A percentile compares a stretch with the other conserved stretches of the same genome.
These are phyloP conservation scores for Psylliodes chrysocephalus DNA, from an alignment of 2,888 invertebrate species.

Conservation along the genomic window DNA sequence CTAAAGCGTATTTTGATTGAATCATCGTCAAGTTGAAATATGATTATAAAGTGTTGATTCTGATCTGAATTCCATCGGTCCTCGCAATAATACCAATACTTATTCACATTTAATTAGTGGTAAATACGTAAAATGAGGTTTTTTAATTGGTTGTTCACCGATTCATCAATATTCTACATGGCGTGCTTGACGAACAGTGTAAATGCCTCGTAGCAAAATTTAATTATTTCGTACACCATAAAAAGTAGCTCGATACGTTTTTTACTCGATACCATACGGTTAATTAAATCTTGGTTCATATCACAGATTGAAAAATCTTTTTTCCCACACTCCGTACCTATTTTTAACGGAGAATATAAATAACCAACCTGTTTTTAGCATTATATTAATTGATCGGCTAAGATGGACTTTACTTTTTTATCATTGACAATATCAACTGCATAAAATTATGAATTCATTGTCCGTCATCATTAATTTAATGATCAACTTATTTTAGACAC, in stretches of 20 bases:
- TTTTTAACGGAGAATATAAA: conserved; percentile 41
- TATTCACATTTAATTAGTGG: conserved; percentile 41
- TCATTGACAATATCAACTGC: conserved; percentile 22
- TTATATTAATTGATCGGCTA: conserved; percentile 32
- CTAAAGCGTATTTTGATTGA: too few species aligned
- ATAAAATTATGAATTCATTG: conserved; percentile 28
- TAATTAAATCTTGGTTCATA: conserved; percentile 45
- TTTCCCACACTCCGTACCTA: conserved; percentile 43
- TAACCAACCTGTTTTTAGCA: conserved; percentile 39
- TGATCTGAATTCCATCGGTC: conserved; percentile 29
- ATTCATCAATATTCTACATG: conserved; percentile 43
- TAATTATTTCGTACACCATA: conserved; percentile 45
- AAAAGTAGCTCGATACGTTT: conserved; percentile 44
- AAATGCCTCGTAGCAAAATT: conserved; percentile 41
- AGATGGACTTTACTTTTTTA: conserved; percentile 24
- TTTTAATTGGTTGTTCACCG: conserved; percentile 41
- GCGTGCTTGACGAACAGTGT: conserved; percentile 31
- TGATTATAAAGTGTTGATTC: conserved; percentile 30
- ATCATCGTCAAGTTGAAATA: conserved; percentile 14
- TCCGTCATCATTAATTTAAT: conserved; percentile 24
- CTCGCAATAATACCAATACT: conserved; percentile 31
- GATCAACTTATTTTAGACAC: conserved; percentile 12
- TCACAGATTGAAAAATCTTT: conserved; percentile 42
- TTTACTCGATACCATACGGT: conserved; percentile 38
- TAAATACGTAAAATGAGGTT: conserved; percentile 37